Evolutionary conservation across 2,797 vertebrate species (phyloP).

Genomic region (Pogonophryne albipinna): DNA sequence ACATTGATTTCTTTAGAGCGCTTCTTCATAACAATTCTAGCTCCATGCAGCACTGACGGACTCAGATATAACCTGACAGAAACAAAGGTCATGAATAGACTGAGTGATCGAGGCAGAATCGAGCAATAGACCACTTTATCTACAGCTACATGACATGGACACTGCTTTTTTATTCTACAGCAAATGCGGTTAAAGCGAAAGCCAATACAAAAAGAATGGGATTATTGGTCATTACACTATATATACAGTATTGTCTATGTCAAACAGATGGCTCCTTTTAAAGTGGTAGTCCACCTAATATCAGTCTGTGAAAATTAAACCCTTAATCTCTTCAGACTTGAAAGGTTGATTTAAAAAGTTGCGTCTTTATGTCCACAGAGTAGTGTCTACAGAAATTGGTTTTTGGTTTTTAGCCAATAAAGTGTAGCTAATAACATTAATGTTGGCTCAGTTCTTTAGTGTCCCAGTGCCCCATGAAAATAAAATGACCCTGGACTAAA

Average conservation of each 20-base stretch:
- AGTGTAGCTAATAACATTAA: neutral
- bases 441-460: neutral
- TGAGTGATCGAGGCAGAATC: conserved; percentile 26
- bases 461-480: neutral
- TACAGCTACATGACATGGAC: neutral
- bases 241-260: neutral
- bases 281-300: neutral
- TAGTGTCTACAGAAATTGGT: neutral
- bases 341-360: neutral
- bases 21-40: conserved; percentile 48
- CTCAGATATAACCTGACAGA: conserved; percentile 18
- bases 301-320: neutral
- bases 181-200: conserved; percentile 6
- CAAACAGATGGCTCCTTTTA: neutral
- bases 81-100: conserved; percentile 33
- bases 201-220: neutral
- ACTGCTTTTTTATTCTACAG: neutral
- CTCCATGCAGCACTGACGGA: conserved; percentile 26
- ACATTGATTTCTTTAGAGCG: conserved; percentile 61
- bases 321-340: neutral
- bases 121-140: conserved; percentile 17
- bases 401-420: neutral
- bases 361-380: too few relatives aligned
- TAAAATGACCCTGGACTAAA: neutral
- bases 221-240: neutral